These are phyloP conservation scores for Taeniopygia guttata DNA, from an alignment of 2,797 vertebrate genomes.

Conservation along the genomic window DNA sequence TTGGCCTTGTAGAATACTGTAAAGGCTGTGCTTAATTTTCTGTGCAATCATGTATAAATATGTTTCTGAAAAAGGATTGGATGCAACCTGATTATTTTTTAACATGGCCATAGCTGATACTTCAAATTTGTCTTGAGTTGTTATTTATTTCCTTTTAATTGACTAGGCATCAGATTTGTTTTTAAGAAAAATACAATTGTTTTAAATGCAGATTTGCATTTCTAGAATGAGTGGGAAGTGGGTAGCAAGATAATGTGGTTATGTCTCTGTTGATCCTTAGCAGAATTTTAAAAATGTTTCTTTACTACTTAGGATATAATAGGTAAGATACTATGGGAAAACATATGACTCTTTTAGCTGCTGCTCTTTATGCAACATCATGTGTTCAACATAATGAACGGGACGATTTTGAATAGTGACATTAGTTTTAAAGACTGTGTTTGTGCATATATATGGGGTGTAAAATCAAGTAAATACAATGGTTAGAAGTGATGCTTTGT, in stretches of 20 bases:
- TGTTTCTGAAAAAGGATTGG: background rate
- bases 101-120: background rate
- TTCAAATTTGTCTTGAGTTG: background rate
- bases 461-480: background rate
- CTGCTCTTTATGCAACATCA: background rate
- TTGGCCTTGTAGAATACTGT: background rate
- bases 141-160: background rate
- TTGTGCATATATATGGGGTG: background rate
- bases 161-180: background rate
- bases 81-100: background rate
- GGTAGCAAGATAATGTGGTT: background rate
- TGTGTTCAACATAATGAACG: background rate
- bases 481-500: background rate
- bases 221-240: background rate
- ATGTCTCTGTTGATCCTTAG: background rate
- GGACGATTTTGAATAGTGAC: background rate
- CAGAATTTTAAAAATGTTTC: background rate
- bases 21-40: background rate
- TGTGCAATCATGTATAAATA: background rate
- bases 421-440: background rate
- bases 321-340: background rate
- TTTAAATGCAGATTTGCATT: background rate
- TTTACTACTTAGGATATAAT: background rate
- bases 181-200: background rate
- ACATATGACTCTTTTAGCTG: background rate